Base-by-base conservation (phyloP, 2,113 vertebrate species). In the Aphelocoma coerulescens region DNA sequence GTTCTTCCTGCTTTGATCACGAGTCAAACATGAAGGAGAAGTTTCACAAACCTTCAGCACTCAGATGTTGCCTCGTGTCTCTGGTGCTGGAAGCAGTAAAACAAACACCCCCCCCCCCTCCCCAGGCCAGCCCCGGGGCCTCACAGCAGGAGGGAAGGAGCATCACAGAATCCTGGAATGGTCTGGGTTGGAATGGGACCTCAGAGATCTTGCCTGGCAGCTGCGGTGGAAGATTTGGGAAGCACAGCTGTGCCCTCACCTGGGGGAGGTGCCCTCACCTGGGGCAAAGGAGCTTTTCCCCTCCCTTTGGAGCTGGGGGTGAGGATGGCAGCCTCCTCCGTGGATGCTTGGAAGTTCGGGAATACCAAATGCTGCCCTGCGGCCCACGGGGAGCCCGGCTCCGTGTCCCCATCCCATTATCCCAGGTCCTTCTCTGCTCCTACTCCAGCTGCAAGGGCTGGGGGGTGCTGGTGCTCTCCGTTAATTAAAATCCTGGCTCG, bases 401-500 rank as follows among this genome's bases (percentile, higher is more conserved):
- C 82, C 0, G 0, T 6, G 7, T 22, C 72, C 13, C 7, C 0
- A 7, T 10, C 73, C 67, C 5, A 0, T 3, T 17, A 55, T n/a
- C 33, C 61, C 54, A 0, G 2, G 17, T 39, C 68, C 73, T 57
- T 9, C 72, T 41, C 71, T 65, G 69, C 78, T 8, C 52, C 48
- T 43, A 6, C 58, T 22, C 43, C 83, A 28, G 39, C 69, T 52
- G 66, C 49, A 5, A 1, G 54, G 55, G 10, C 16, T n/a, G 65
- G 54, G 44, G 9, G 39, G 13, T 27, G 24, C 17, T 12, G 22
- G 13, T 23, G 52, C 20, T 73, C 62, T 19, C 52, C 27, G 0
- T 17, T 16, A 6, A 58, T 39, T 49, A 18, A 61, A 91, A 49
- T 13, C 46, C 58, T 4, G 13, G 8, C 54, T 82, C 54, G 7